Percentiles rank a stretch among this genome's conserved stretches.
These are phyloP conservation scores for Oriolus oriolus DNA, from an alignment of 2,113 vertebrate genomes.

Conservation along the genomic window DNA sequence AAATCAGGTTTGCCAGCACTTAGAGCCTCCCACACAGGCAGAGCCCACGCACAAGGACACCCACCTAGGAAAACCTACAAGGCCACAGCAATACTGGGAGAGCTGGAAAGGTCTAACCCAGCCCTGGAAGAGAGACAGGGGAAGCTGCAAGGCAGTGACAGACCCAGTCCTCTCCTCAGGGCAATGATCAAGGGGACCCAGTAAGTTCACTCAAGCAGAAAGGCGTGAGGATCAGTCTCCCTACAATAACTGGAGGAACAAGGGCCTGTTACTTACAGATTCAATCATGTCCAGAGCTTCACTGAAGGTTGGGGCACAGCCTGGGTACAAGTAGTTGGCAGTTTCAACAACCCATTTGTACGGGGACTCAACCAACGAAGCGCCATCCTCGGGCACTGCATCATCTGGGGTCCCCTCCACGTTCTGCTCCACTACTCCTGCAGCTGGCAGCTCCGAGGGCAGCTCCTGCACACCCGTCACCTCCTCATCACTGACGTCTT, in stretches of 20 bases:
- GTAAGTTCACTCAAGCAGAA: neutral
- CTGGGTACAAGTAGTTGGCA: slow-evolving; percentile 82
- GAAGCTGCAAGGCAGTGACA: neutral
- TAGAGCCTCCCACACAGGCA: neutral
- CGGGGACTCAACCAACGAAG: slow-evolving; percentile 20
- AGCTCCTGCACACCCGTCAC: neutral
- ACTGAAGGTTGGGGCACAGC: slow-evolving; percentile 74
- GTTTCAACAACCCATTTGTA: slow-evolving; percentile 89
- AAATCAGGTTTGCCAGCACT: neutral
- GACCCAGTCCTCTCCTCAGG: neutral
- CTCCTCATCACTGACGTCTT: slow-evolving; percentile 69
- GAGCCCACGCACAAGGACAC: neutral
- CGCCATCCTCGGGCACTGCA: slow-evolving; percentile 46
- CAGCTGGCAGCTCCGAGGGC: neutral
- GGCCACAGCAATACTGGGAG: neutral
- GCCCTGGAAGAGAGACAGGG: neutral
- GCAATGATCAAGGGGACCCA: neutral
- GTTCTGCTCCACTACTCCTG: slow-evolving; percentile 8
- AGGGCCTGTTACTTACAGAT: slow-evolving; percentile 74
- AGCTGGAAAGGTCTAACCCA: neutral
- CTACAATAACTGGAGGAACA: neutral
- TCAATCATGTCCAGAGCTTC: slow-evolving; percentile 95
- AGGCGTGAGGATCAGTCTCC: neutral
- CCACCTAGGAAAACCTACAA: neutral
- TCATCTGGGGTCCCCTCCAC: slow-evolving; percentile 9